Evolutionary conservation across 2,797 vertebrate genomes (phyloP).

Genomic region (Trichosurus vulpecula): DNA sequence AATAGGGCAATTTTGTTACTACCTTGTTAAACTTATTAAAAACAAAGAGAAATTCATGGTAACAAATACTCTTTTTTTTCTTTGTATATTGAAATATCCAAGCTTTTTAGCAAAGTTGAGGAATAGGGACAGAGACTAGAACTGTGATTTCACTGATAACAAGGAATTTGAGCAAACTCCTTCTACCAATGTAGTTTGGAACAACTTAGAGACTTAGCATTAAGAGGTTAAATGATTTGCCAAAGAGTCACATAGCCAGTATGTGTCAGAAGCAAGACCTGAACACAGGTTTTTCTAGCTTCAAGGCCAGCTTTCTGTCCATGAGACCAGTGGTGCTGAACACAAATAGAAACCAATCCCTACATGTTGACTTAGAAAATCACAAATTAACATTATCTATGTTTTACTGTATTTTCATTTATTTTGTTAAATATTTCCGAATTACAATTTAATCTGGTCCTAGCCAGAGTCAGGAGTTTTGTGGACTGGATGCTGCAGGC

Average conservation of each 20-base stretch:
- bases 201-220: not conserved
- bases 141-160: not conserved
- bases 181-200: not conserved
- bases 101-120: not conserved
- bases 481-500: not conserved
- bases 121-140: not conserved
- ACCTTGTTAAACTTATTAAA: not conserved
- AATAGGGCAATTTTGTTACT: not conserved
- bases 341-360: not conserved
- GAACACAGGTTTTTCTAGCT: not conserved
- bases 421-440: not conserved
- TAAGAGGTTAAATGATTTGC: not conserved
- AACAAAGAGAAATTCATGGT: not conserved
- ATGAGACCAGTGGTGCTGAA: not conserved
- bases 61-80: not conserved
- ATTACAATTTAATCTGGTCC: not conserved
- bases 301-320: not conserved
- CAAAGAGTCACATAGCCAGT: not conserved
- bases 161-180: not conserved
- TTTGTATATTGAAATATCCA: not conserved
- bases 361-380: not conserved
- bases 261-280: not conserved
- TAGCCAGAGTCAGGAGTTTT: not conserved
- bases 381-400: not conserved
- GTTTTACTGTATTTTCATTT: not conserved